phyloP scores from a whole-genome alignment of 2,888 invertebrate species.

The Selenia dentaria region DNA sequence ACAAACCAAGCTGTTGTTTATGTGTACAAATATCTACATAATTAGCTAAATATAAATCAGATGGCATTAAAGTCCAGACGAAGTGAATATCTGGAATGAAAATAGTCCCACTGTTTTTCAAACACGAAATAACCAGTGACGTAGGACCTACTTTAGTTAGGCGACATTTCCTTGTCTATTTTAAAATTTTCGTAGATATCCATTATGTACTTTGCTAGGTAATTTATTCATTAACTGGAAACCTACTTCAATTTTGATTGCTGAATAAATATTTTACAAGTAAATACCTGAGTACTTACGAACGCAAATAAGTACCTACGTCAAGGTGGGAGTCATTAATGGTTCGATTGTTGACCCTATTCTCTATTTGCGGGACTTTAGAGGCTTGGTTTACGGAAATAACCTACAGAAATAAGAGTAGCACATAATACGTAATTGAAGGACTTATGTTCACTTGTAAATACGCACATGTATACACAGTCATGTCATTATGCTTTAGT shows the following conservation, averaged over 20 bases:
- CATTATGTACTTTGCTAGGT: neutral
- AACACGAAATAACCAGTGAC: constrained; percentile 21
- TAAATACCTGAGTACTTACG: neutral
- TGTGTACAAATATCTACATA: neutral
- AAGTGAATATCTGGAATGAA: constrained; percentile 12
- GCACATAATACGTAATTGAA: neutral
- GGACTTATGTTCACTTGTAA: neutral
- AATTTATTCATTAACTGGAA: constrained; percentile 1
- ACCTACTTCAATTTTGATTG: neutral
- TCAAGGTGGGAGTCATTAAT: neutral
- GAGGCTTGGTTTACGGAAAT: neutral
- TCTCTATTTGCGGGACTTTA: neutral
- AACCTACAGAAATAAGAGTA: neutral
- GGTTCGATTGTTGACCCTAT: too few species aligned
- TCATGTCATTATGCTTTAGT: constrained; percentile 9
- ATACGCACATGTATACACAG: neutral
- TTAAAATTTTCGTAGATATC: neutral
- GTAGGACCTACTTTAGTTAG: constrained; percentile 18
- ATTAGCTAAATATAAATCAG: constrained; percentile 19
- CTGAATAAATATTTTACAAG: constrained; percentile 6
- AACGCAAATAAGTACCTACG: neutral
- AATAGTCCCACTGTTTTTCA: constrained; percentile 8
- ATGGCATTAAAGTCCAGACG: constrained; percentile 9
- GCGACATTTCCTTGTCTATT: constrained; percentile 19
- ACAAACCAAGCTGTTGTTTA: constrained; percentile 3